Evolutionary conservation across 2,888 invertebrate genomes (phyloP).

Genomic region (Mantis religiosa): DNA sequence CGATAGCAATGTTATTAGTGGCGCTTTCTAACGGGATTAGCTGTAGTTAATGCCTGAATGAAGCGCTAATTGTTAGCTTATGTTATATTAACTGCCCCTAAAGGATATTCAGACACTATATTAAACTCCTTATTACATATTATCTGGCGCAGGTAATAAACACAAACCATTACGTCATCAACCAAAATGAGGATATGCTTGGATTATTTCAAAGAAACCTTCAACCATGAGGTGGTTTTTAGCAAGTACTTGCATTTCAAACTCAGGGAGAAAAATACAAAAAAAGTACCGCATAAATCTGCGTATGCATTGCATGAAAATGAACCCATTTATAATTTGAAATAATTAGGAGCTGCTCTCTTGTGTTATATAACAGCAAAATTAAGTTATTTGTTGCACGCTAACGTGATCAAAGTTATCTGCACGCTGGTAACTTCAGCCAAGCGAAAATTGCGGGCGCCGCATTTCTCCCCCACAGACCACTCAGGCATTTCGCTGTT

Average conservation of each 20-base stretch:
- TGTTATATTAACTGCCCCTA: too few species aligned
- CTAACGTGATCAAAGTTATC: background rate
- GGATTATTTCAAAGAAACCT: too few species aligned
- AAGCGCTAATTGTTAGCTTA: too few species aligned
- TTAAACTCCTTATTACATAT: too few species aligned
- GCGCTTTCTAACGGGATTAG: too few species aligned
- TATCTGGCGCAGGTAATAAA: background rate
- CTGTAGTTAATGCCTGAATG: too few species aligned
- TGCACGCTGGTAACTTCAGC: background rate
- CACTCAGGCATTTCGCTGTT: background rate
- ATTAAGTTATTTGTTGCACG: background rate
- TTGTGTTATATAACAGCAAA: background rate
- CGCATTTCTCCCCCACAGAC: background rate
- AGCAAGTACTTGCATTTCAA: too few species aligned
- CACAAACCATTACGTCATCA: background rate
- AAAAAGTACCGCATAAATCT: too few species aligned
- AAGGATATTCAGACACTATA: too few species aligned
- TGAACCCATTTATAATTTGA: background rate
- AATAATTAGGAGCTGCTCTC: background rate
- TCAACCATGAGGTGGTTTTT: too few species aligned
- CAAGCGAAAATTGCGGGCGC: background rate
- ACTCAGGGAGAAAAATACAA: too few species aligned
- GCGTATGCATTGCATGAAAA: background rate
- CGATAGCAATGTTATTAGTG: too few species aligned
- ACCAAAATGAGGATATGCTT: background rate